phyloP scores from a whole-genome alignment of 2,113 vertebrate species.

The Dolichallabes microphthalmus region DNA sequence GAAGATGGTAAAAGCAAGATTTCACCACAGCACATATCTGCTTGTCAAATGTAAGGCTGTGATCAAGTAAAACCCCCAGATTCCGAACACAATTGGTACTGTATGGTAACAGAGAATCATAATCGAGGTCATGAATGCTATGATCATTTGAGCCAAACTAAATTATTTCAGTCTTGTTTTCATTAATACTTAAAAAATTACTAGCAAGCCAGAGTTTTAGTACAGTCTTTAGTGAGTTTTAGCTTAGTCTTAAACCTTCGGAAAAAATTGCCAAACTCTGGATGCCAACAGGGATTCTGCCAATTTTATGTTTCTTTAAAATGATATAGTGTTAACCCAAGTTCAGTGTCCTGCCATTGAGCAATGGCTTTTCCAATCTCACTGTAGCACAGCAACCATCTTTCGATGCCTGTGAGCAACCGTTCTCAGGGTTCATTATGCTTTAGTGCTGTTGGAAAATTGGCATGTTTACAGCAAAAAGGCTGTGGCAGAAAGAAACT shows the following conservation, averaged over 20 bases:
- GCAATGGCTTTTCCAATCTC: constrained; percentile 13
- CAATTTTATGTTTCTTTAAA: not conserved
- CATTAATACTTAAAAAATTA: too few relatives aligned
- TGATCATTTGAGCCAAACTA: too few relatives aligned
- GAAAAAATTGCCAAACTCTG: not conserved
- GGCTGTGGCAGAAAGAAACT: not conserved
- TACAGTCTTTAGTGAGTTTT: too few relatives aligned
- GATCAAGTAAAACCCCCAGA: too few relatives aligned
- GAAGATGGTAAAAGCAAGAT: too few relatives aligned
- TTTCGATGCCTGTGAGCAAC: constrained; percentile 16
- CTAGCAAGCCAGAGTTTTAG: too few relatives aligned
- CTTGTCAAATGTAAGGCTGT: too few relatives aligned
- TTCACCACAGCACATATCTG: too few relatives aligned
- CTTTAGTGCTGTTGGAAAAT: constrained; percentile 19
- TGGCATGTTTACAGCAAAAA: constrained; percentile 23
- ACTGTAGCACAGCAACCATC: constrained; percentile 15
- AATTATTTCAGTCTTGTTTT: too few relatives aligned
- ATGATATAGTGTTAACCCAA: not conserved
- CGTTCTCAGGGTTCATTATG: constrained; percentile 26
- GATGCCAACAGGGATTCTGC: not conserved
- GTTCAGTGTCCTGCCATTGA: not conserved
- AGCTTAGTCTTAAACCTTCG: not conserved
- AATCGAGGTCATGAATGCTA: too few relatives aligned
- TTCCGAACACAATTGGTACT: too few relatives aligned
- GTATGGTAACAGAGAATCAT: too few relatives aligned